These are phyloP conservation scores for Nylanderia fulva DNA, from an alignment of 1,140 invertebrate species.

Conservation along the genomic window DNA sequence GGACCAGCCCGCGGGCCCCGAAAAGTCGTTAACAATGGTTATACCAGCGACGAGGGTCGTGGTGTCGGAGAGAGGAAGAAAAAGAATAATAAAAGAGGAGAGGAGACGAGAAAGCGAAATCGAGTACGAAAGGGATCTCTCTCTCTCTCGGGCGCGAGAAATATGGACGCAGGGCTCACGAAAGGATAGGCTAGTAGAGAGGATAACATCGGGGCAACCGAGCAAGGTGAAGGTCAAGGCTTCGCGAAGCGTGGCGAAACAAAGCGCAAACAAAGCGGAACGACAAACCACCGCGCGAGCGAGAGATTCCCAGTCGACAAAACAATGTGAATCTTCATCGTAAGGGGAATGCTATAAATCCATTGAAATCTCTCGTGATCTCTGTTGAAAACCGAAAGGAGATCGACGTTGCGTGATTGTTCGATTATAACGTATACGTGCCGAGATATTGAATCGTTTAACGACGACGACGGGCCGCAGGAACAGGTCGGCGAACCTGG, in stretches of 20 bases:
- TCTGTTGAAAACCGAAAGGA: not conserved
- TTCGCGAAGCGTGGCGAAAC: constrained; percentile 37
- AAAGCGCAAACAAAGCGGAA: constrained; percentile 50
- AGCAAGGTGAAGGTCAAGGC: constrained; percentile 41
- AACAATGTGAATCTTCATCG: too few relatives aligned
- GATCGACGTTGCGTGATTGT: not conserved
- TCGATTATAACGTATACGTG: constrained; percentile 13
- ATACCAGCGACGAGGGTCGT: not conserved
- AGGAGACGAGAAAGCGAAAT: constrained; percentile 22
- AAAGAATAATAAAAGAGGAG: too few relatives aligned
- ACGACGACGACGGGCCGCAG: constrained; percentile 37
- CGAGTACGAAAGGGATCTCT: not conserved
- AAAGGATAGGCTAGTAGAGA: constrained; percentile 28
- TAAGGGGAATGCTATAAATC: too few relatives aligned
- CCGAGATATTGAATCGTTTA: constrained; percentile 50
- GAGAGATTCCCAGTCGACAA: too few relatives aligned
- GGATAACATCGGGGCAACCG: constrained; percentile 1
- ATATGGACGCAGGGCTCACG: constrained; percentile 24
- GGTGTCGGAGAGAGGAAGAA: constrained; percentile 7
- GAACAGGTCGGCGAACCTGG: constrained; percentile 72
- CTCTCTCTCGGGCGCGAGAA: constrained; percentile 7
- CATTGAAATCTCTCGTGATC: too few relatives aligned
- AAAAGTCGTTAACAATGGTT: constrained; percentile 78
- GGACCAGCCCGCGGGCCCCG: constrained; percentile 67
- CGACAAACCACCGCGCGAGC: constrained; percentile 17